phyloP scores from a whole-genome alignment of 2,797 vertebrate species.

The Epinephelus coioides region DNA sequence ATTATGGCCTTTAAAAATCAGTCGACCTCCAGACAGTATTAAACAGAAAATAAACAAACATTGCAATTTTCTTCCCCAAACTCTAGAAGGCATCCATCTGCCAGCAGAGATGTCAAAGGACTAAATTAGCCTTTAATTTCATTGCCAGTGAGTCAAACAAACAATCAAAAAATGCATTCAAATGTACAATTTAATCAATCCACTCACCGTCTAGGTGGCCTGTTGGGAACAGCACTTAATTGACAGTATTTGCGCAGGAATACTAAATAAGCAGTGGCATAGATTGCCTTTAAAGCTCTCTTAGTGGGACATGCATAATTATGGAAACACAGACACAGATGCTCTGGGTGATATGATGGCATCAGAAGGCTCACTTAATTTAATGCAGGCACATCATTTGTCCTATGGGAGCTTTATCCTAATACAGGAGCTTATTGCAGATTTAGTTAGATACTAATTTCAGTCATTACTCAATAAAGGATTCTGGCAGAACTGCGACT shows the following conservation, averaged over 20 bases:
- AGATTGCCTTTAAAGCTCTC: conserved; percentile 74
- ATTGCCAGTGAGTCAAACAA: conserved; percentile 42
- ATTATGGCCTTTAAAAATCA: too few species aligned
- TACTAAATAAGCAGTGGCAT: conserved; percentile 70
- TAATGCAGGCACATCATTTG: conserved; percentile 76
- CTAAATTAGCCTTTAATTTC: conserved; percentile 39
- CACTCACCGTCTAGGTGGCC: conserved; percentile 58
- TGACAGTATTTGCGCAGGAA: conserved; percentile 72
- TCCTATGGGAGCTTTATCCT: conserved; percentile 69
- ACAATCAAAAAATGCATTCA: conserved; percentile 52
- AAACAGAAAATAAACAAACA: not conserved
- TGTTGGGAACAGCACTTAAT: conserved; percentile 70
- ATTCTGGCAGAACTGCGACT: conserved; percentile 34
- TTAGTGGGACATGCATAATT: conserved; percentile 74
- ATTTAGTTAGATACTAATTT: conserved; percentile 74
- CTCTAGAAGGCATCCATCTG: not conserved
- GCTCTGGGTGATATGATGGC: conserved; percentile 75
- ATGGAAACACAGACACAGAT: conserved; percentile 78
- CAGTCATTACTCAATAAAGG: conserved; percentile 61
- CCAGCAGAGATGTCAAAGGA: conserved; percentile 16
- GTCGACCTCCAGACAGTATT: not conserved
- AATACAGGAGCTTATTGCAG: conserved; percentile 71
- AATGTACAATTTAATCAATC: conserved; percentile 70
- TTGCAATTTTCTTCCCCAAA: not conserved
- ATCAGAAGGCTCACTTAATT: conserved; percentile 79